Percentiles rank a stretch among this genome's conserved stretches.
Evolutionary conservation across 2,888 invertebrate genomes (phyloP).

Genomic region (Pheosia tremula): DNA sequence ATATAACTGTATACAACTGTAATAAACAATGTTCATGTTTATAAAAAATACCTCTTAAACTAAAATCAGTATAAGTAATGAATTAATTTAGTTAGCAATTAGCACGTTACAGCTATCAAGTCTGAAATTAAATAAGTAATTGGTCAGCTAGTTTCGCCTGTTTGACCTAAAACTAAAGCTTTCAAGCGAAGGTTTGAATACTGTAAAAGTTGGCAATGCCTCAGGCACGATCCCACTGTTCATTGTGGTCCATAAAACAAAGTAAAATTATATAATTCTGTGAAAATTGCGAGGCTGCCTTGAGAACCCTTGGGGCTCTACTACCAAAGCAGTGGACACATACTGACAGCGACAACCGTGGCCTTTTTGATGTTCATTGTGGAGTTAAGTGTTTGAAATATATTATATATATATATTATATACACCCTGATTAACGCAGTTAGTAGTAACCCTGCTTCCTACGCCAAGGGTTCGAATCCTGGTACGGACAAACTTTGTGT

Average conservation of each 20-base stretch:
- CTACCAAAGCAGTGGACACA: slow-evolving; percentile 28
- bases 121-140: slow-evolving; percentile 51
- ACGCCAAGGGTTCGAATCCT: too few relatives aligned
- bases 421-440: too few relatives aligned
- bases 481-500: too few relatives aligned
- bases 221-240: slow-evolving; percentile 42
- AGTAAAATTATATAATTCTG: slow-evolving; percentile 64
- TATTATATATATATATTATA: too few relatives aligned
- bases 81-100: too few relatives aligned
- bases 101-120: slow-evolving; percentile 59
- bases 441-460: too few relatives aligned
- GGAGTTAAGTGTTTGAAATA: neutral
- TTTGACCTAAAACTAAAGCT: slow-evolving; percentile 29
- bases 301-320: slow-evolving; percentile 37
- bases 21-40: too few relatives aligned
- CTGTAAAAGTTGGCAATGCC: slow-evolving; percentile 35
- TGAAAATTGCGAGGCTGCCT: slow-evolving; percentile 57
- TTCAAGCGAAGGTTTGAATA: slow-evolving; percentile 39
- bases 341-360: slow-evolving; percentile 10
- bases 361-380: slow-evolving; percentile 1
- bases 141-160: slow-evolving; percentile 15
- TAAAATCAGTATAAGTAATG: too few relatives aligned
- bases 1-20: too few relatives aligned
- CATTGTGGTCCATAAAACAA: slow-evolving; percentile 63
- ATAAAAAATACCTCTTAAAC: too few relatives aligned